These are phyloP conservation scores for Nomada fucata DNA, from an alignment of 2,888 invertebrate genomes.

Conservation along the genomic window DNA sequence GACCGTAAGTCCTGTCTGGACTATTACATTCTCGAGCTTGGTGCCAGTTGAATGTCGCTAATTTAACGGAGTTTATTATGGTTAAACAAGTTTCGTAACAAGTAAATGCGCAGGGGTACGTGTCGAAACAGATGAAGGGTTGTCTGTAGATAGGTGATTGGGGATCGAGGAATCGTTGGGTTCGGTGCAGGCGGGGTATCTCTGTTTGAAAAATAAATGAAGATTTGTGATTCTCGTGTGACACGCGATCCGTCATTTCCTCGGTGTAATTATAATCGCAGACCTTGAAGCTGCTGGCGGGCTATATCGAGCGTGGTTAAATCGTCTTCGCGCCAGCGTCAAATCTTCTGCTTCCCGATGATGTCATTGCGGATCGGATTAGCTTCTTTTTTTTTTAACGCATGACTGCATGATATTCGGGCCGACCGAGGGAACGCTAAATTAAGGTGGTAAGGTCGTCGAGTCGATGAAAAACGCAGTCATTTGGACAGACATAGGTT, in stretches of 20 bases:
- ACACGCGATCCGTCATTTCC: constrained; percentile 51
- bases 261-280: constrained; percentile 44
- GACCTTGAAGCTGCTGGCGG: constrained; percentile 36
- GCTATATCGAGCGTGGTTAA: constrained; percentile 40
- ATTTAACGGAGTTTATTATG: neutral
- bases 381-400: neutral
- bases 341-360: neutral
- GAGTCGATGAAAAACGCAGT: neutral
- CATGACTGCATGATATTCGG: constrained; percentile 6
- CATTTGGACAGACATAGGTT: no score
- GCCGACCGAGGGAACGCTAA: neutral
- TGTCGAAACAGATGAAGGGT: neutral
- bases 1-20: neutral
- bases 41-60: neutral
- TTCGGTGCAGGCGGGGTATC: no score
- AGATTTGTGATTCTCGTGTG: constrained; percentile 33
- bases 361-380: constrained; percentile 1
- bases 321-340: neutral
- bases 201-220: constrained; percentile 6
- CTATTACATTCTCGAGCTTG: neutral
- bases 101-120: neutral
- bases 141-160: neutral
- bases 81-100: neutral
- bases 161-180: neutral
- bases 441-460: constrained; percentile 2